Base-by-base conservation (phyloP, 2,797 vertebrate genomes). In the Myioborus melanocephalus region DNA sequence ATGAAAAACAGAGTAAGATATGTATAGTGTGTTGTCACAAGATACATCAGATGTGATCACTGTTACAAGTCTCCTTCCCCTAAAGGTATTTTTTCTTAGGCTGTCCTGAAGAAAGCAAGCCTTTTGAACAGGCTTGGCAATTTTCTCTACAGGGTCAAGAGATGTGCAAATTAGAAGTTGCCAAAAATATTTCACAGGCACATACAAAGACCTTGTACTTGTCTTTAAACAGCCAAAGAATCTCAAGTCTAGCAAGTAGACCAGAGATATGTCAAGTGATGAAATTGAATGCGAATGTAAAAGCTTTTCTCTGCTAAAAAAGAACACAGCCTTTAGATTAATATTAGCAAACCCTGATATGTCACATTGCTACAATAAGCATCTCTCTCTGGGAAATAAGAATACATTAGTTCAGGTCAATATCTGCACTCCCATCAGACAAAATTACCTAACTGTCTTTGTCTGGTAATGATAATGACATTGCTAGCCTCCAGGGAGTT, bases 391-490 rank as follows among this genome's bases (percentile, higher is more conserved):
- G 55, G 53, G 89, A 94, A 94, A 92, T 90, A 96, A 97, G 92
- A 96, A 87, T 93, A 80, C 84, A 94, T 97, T 97, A 93, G 95
- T 96, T 97, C 77, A 87, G 94, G 87, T 95, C 94, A 95, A 93
- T 97, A 96, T 92, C 93, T 96, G 83, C 76, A 69, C 83, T 97
- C 85, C 89, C 87, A 96, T 97, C 90, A 95, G 94, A 89, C 84
- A 80, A 96, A 86, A 86, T 93, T 97, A 94, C 89, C 89, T 90
- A 93, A 97, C 91, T 66, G 89, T 78, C 94, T 97, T 96, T 95
- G 91, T 96, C 94, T 97, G 93, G 86, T 95, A 97, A 91, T 90
- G 90, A 93, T 80, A 61, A 57, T 96, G 97, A 96, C 92, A 93
- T 53, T 87, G 61, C 63, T 93, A 94, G 87, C 92, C 95, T 96